A percentile compares a stretch with the other conserved stretches of the same genome.
Evolutionary conservation across 2,888 invertebrate species (phyloP).

Genomic region (Temnothorax ravouxi): DNA sequence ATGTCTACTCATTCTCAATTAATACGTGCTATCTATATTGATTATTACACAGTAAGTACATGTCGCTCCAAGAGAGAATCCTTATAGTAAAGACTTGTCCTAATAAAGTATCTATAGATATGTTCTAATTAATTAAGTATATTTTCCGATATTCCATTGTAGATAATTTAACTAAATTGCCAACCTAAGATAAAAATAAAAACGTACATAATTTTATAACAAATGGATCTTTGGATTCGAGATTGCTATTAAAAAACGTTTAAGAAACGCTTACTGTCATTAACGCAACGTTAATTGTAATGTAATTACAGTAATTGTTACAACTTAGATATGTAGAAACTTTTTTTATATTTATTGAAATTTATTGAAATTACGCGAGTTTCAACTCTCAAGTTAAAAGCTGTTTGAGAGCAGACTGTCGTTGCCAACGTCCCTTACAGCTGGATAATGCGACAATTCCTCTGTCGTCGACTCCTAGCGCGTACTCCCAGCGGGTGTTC

Average conservation of each 20-base stretch:
- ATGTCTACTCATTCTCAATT: conserved; percentile 83
- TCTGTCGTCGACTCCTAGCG: conserved; percentile 59
- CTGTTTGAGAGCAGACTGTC: neutral
- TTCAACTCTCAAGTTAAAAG: neutral
- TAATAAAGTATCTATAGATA: conserved; percentile 62
- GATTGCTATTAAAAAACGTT: neutral
- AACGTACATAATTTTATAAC: neutral
- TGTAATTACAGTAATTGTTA: neutral
- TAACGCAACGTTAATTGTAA: neutral
- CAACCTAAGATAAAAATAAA: neutral
- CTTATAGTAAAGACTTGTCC: conserved; percentile 70
- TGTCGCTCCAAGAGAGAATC: conserved; percentile 72
- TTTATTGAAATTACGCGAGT: neutral
- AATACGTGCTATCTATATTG: conserved; percentile 81
- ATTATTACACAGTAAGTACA: conserved; percentile 79
- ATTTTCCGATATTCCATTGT: conserved; percentile 50
- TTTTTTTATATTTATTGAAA: neutral
- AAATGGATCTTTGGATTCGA: neutral
- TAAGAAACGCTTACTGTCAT: neutral
- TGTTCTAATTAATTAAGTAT: conserved; percentile 22
- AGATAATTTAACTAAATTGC: neutral
- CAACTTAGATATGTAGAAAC: neutral
- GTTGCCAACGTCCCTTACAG: neutral
- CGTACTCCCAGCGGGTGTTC: conserved; percentile 69
- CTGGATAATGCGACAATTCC: conserved; percentile 34